Base-by-base conservation (phyloP, 1,140 invertebrate genomes). In the Phocides pigmalion region DNA sequence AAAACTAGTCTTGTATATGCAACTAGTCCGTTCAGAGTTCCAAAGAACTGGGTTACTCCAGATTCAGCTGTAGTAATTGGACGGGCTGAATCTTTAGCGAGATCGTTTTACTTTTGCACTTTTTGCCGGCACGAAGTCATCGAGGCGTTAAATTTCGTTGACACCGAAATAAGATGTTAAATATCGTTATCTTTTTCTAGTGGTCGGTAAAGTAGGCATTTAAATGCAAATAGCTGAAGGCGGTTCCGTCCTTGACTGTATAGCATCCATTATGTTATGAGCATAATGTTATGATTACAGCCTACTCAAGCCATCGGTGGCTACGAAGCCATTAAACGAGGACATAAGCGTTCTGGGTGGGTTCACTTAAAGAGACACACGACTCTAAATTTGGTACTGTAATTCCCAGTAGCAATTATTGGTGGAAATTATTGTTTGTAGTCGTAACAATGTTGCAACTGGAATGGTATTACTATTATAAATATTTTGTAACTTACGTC, bases 261-360 rank as follows among this genome's bases (percentile, higher is more conserved):
- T 15, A 53, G 32, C 32, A 16, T 53, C 50, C 50, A 37, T 53
- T 53, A 53, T 53, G 32, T 53, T 53, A 53, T 37, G 32, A 53
- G 50, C 50, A 53, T 53, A 53, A 53, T 53, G 50, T 53, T 53
- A 53, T 53, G 50, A 53, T 53, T 53, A 53, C 16, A 51, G 50
- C 32, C 50, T 53, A 53, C 28, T 51, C 25, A 0, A 51, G 49
- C 37, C 28, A 51, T 16, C 9, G 49, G 12, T 9, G 49, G 28
- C 25, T 51, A 51, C 49, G 37, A 51, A 51, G 49, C 37, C 19
- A 28, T 51, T 51, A 19, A 37, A 16, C 49, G 37, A 25, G 49
- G 28, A 51, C 28, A 51, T 51, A 8, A 19, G 28, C 49, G 49
- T 51, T 51, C 49, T 51, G 28, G 49, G 28, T 51, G 47, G 47